Conservation (phyloP, 2,888 invertebrate genomes). For the Leucozona laternaria region DNA sequence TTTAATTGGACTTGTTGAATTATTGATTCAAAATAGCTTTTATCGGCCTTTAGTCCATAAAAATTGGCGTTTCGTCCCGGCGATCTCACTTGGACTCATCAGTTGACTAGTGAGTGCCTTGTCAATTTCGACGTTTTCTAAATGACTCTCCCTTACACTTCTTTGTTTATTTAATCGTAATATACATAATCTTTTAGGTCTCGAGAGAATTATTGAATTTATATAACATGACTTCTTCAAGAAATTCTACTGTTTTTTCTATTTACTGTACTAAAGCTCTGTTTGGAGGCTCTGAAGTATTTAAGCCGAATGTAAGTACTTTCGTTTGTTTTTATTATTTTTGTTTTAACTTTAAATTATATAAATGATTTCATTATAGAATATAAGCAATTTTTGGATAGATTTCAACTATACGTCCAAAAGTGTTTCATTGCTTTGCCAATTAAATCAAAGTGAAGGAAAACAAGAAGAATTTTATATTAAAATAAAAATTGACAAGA, state of each 20-base stretch:
- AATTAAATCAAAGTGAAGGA: background rate
- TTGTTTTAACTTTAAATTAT: background rate
- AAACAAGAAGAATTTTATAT: constrained; percentile 33
- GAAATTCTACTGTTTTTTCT: constrained; percentile 75
- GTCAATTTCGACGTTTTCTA: no score
- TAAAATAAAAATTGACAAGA: constrained; percentile 51
- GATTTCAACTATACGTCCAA: constrained; percentile 76
- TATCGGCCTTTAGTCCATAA: no score
- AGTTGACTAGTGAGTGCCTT: no score
- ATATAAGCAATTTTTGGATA: constrained; percentile 76
- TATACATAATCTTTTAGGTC: constrained; percentile 52
- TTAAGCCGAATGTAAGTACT: constrained; percentile 74
- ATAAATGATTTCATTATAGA: constrained; percentile 49
- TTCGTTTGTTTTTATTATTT: constrained; percentile 4
- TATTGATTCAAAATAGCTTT: no score
- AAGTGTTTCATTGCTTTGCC: constrained; percentile 52
- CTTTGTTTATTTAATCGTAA: background rate
- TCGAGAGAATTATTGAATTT: constrained; percentile 77
- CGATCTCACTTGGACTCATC: no score
- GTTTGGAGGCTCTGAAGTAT: constrained; percentile 74
- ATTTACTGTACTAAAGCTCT: constrained; percentile 74
- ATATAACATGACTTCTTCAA: constrained; percentile 76
- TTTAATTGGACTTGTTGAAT: no score
- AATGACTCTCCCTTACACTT: background rate
- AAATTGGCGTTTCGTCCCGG: no score